phyloP scores from a whole-genome alignment of 2,888 invertebrate species.

The Chorisops tibialis region DNA sequence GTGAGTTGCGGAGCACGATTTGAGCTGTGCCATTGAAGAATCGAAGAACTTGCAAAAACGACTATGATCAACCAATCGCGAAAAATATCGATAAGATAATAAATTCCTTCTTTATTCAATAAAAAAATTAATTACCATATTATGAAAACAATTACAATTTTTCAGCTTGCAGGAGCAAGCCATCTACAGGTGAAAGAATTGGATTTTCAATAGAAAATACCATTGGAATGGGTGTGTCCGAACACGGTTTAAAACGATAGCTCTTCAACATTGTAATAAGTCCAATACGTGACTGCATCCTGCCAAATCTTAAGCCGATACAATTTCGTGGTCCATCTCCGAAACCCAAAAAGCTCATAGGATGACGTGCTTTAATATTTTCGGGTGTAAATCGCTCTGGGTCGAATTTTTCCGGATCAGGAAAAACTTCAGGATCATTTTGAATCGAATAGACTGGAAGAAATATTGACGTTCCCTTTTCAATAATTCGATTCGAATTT shows the following conservation, averaged over 20 bases:
- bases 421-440: constrained; percentile 56
- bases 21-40: too few relatives aligned
- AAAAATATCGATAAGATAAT: too few relatives aligned
- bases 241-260: background rate
- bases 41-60: too few relatives aligned
- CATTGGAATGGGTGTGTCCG: background rate
- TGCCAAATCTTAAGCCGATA: constrained; percentile 14
- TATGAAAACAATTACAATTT: too few relatives aligned
- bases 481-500: constrained; percentile 49
- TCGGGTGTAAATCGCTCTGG: constrained; percentile 58
- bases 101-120: too few relatives aligned
- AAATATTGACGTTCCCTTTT: constrained; percentile 52
- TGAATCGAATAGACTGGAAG: constrained; percentile 57
- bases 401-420: constrained; percentile 57
- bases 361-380: constrained; percentile 52
- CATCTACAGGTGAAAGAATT: too few relatives aligned
- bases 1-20: too few relatives aligned
- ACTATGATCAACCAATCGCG: too few relatives aligned
- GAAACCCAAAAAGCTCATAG: constrained; percentile 9
- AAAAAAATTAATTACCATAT: too few relatives aligned
- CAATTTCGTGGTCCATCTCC: constrained; percentile 26
- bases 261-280: background rate
- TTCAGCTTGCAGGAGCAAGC: too few relatives aligned
- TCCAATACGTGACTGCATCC: background rate
- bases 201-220: background rate